phyloP scores from a whole-genome alignment of 92 coral and sea anemone genomes.

The Diadumene lineata region DNA sequence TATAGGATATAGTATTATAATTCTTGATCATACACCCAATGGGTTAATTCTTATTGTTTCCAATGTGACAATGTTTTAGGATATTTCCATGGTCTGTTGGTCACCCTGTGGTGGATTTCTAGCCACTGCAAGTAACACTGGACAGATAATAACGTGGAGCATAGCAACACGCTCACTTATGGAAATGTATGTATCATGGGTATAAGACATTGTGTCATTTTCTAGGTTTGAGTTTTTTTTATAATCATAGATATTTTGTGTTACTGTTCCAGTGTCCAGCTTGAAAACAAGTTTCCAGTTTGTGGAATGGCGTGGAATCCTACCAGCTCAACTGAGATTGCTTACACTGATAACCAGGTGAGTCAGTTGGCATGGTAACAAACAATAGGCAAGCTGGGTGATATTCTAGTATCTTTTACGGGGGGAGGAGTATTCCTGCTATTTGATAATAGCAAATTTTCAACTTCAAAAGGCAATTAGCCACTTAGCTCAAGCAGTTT shows the following conservation, averaged over 20 bases:
- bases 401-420: too few relatives aligned
- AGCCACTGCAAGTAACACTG: conserved; percentile 84
- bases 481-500: too few relatives aligned
- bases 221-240: not conserved
- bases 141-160: conserved; percentile 90
- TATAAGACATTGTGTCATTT: not conserved
- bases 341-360: conserved; percentile 97
- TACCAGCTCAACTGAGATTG: conserved; percentile 71
- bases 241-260: not conserved
- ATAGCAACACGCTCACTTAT: conserved; percentile 55
- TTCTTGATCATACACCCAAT: too few relatives aligned
- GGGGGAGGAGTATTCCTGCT: not conserved
- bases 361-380: not conserved
- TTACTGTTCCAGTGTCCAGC: conserved; percentile 75
- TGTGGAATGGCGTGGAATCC: conserved; percentile 97
- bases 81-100: conserved; percentile 58
- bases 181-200: conserved; percentile 64
- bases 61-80: not conserved
- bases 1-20: too few relatives aligned
- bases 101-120: conserved; percentile 95
- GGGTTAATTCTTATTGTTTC: too few relatives aligned
- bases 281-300: conserved; percentile 69
- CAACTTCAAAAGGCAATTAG: too few relatives aligned
- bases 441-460: not conserved
- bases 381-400: too few relatives aligned